phyloP scores from a whole-genome alignment of 2,888 invertebrate species.

The Drosophila nr. perissopoda region DNA sequence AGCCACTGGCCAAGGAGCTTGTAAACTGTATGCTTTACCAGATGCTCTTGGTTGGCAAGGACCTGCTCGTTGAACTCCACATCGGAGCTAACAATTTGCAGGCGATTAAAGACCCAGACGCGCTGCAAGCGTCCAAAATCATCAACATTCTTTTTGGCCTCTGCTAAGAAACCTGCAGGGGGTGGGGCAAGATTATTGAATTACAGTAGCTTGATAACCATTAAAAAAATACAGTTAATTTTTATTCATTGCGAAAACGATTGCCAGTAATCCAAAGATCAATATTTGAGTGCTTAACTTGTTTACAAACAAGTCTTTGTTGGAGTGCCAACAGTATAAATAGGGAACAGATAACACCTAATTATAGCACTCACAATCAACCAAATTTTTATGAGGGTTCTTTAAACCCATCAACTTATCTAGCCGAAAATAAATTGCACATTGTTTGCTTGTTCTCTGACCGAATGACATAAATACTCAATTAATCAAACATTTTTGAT shows the following conservation, averaged over 20 bases:
- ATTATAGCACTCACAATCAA: conserved; percentile 1
- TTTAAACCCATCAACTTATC: not conserved
- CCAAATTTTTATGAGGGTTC: not conserved
- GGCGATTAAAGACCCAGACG: conserved; percentile 84
- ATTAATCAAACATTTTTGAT: not conserved
- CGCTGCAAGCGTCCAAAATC: conserved; percentile 83
- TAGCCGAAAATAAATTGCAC: not conserved
- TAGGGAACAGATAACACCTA: not conserved
- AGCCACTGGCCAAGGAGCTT: conserved; percentile 77
- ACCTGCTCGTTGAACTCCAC: conserved; percentile 86
- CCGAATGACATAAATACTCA: not conserved
- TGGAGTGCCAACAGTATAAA: not conserved
- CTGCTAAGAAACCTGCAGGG: conserved; percentile 57
- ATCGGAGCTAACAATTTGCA: conserved; percentile 84
- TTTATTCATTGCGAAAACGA: not conserved
- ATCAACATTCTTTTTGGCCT: not conserved
- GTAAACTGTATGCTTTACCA: conserved; percentile 79
- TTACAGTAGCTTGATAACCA: not conserved
- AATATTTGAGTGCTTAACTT: not conserved
- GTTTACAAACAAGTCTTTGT: not conserved
- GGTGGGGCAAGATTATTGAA: not conserved
- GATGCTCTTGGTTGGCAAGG: conserved; percentile 71
- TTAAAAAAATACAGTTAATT: not conserved
- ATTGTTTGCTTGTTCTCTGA: not conserved
- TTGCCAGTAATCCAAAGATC: not conserved